A percentile compares a stretch with the other conserved stretches of the same genome.
These are phyloP conservation scores for Branchellion lobata DNA, from an alignment of 2,888 invertebrate species.

Conservation along the genomic window DNA sequence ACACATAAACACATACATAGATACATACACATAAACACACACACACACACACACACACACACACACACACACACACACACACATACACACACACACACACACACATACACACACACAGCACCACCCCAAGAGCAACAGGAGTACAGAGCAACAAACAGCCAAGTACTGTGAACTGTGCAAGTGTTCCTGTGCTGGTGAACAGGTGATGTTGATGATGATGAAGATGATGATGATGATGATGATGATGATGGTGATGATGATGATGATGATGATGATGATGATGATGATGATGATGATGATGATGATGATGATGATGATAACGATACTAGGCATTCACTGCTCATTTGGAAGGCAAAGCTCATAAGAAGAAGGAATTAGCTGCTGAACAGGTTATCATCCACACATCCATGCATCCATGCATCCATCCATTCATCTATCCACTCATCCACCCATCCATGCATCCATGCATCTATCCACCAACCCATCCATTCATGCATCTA, in stretches of 20 bases:
- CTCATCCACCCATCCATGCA: background rate
- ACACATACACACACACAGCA: too few species aligned
- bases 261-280: slow-evolving; percentile 44
- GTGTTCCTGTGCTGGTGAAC: slow-evolving; percentile 45
- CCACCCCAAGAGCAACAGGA: too few species aligned
- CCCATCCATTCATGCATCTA: background rate
- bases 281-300: slow-evolving; percentile 36
- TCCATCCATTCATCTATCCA: background rate
- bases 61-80: too few species aligned
- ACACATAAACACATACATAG: too few species aligned
- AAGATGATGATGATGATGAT: background rate
- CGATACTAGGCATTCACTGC: slow-evolving; percentile 5
- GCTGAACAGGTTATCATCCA: background rate
- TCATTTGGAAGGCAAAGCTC: slow-evolving; percentile 43
- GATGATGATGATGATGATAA: slow-evolving; percentile 19
- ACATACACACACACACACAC: too few species aligned
- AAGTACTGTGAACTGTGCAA: slow-evolving; percentile 47
- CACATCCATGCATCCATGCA: background rate
- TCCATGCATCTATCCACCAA: background rate
- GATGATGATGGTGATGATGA: slow-evolving; percentile 21
- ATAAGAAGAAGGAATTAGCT: slow-evolving; percentile 43
- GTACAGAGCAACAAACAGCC: slow-evolving; percentile 1
- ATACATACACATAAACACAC: too few species aligned
- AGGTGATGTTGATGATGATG: slow-evolving; percentile 1
- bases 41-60: too few species aligned